A percentile compares a stretch with the other conserved stretches of the same genome.
phyloP scores from a whole-genome alignment of 2,888 invertebrate species.

The Spisula subtruncata region DNA sequence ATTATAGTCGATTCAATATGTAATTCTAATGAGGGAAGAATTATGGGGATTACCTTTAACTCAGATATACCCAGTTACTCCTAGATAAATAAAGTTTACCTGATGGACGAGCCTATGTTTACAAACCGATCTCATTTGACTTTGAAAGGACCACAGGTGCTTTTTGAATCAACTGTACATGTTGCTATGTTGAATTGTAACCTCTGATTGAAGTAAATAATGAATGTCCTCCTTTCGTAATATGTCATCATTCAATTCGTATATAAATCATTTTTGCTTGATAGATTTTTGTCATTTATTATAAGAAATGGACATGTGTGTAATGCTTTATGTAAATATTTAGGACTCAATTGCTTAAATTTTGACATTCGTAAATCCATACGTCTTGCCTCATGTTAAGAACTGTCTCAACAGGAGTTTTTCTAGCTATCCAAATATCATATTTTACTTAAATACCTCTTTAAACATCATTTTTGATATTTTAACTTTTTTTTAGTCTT shows the following conservation, averaged over 20 bases:
- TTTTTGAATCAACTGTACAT: too few species aligned
- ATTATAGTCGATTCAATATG: too few species aligned
- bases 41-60: too few species aligned
- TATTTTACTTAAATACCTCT: background rate
- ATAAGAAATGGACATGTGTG: background rate
- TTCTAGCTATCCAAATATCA: background rate
- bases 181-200: background rate
- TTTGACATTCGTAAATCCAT: slow-evolving; percentile 3
- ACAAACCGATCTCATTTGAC: too few species aligned
- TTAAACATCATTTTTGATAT: background rate
- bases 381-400: too few species aligned
- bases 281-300: slow-evolving; percentile 19
- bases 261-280: slow-evolving; percentile 17
- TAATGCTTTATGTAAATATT: background rate
- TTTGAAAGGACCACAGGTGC: too few species aligned
- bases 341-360: background rate
- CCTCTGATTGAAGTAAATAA: background rate
- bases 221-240: background rate
- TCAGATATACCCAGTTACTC: too few species aligned
- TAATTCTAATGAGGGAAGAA: too few species aligned
- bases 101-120: too few species aligned
- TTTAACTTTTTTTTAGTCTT: background rate
- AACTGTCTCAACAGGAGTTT: background rate
- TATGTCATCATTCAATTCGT: background rate
- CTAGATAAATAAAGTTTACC: too few species aligned